Evolutionary conservation across 1,140 invertebrate genomes (phyloP).

Genomic region (Dreissena polymorpha): DNA sequence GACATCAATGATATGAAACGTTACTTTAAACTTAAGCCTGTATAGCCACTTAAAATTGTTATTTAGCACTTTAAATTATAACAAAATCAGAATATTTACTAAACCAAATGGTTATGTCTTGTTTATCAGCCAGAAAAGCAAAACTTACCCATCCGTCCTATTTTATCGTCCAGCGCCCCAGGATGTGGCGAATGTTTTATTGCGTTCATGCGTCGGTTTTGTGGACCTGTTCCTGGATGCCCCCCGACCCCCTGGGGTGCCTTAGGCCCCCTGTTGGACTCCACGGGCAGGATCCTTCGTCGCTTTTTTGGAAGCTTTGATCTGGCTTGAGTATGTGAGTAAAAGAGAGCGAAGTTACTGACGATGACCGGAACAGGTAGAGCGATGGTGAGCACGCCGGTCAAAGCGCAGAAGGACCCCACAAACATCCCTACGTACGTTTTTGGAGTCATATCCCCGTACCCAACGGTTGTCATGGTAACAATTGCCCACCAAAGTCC

Average conservation of each 20-base stretch:
- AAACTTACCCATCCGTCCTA: conserved; percentile 76
- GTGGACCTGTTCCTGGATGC: conserved; percentile 64
- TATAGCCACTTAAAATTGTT: too few species aligned
- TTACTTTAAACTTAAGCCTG: too few species aligned
- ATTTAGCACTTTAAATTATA: too few species aligned
- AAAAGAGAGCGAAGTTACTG: conserved; percentile 77
- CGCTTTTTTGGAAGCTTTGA: conserved; percentile 94
- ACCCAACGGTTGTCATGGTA: conserved; percentile 82
- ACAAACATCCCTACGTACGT: conserved; percentile 82
- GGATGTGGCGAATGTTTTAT: conserved; percentile 80
- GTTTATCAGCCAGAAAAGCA: neutral
- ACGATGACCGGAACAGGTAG: conserved; percentile 77
- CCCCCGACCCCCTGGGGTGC: conserved; percentile 63
- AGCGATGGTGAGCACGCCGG: conserved; percentile 73
- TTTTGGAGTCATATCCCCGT: conserved; percentile 78
- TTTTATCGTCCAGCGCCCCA: conserved; percentile 74
- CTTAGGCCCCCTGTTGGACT: conserved; percentile 83
- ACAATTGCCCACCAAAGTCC: conserved; percentile 82
- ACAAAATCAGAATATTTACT: too few species aligned
- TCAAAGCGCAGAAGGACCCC: conserved; percentile 71
- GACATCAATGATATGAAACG: too few species aligned
- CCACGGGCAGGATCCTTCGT: conserved; percentile 94
- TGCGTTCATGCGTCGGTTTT: conserved; percentile 81
- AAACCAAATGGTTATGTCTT: too few species aligned
- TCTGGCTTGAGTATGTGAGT: conserved; percentile 87